phyloP scores from a whole-genome alignment of 2,797 vertebrate genomes.

The Eleutherodactylus coqui region DNA sequence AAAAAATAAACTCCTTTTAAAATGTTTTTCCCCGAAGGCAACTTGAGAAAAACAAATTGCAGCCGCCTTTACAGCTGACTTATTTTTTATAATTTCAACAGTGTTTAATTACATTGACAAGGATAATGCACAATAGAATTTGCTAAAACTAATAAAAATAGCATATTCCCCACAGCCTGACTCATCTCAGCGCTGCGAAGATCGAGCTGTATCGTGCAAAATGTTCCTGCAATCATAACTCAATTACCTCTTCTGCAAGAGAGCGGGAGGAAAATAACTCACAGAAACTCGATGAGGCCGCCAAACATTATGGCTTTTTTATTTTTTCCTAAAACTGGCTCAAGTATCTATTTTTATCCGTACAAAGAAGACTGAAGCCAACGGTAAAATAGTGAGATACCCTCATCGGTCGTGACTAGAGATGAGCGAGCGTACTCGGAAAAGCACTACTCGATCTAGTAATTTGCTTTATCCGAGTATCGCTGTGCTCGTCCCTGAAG shows the following conservation, averaged over 20 bases:
- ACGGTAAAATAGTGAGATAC: background rate
- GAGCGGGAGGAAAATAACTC: slow-evolving; percentile 25
- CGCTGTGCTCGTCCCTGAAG: too few relatives aligned
- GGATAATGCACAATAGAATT: slow-evolving; percentile 27
- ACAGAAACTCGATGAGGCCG: slow-evolving; percentile 5
- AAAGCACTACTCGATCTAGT: too few relatives aligned
- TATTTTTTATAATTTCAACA: slow-evolving; percentile 15
- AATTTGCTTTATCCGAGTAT: too few relatives aligned
- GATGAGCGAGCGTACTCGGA: too few relatives aligned
- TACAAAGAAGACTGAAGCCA: background rate
- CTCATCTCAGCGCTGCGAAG: slow-evolving; percentile 27
- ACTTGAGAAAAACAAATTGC: slow-evolving; percentile 25
- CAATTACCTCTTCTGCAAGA: slow-evolving; percentile 33
- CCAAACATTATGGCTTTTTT: background rate
- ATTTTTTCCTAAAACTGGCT: background rate
- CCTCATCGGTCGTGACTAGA: too few relatives aligned
- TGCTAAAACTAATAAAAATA: slow-evolving; percentile 53
- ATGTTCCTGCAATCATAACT: slow-evolving; percentile 56
- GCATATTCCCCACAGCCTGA: slow-evolving; percentile 42
- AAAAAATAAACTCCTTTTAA: background rate
- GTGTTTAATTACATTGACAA: slow-evolving; percentile 33
- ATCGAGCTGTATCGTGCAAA: slow-evolving; percentile 27
- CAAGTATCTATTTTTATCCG: background rate
- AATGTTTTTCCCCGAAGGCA: background rate
- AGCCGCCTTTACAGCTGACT: background rate